Evolutionary conservation across 1,140 invertebrate species (phyloP).

Genomic region (Papilio helenus): DNA sequence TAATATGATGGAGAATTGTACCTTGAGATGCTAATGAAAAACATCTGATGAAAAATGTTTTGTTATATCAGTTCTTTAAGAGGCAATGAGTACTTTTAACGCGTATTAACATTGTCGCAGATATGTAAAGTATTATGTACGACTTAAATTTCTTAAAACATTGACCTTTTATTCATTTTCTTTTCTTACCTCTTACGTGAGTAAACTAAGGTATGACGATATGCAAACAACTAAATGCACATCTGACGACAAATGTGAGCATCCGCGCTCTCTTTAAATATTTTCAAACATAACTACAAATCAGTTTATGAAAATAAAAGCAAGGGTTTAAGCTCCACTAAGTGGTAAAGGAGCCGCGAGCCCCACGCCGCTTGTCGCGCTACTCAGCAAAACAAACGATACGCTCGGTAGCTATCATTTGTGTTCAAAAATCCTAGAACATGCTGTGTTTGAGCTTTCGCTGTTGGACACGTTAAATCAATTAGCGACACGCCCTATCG

Average conservation of each 20-base stretch:
- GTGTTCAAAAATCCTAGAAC: slow-evolving; percentile 14
- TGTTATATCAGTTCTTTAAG: background rate
- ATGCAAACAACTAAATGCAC: slow-evolving; percentile 17
- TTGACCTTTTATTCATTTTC: background rate
- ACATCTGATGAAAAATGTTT: background rate
- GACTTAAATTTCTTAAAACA: background rate
- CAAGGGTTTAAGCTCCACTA: slow-evolving; percentile 10
- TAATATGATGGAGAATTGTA: background rate
- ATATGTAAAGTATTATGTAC: too few species aligned
- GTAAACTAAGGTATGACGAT: slow-evolving; percentile 2
- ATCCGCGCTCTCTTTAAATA: slow-evolving; percentile 24
- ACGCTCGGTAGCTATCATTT: slow-evolving; percentile 36
- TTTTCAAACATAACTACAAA: slow-evolving; percentile 25
- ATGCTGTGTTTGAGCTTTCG: background rate
- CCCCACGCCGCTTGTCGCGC: slow-evolving; percentile 7
- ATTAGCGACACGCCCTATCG: background rate
- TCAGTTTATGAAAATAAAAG: slow-evolving; percentile 23
- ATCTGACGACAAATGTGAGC: slow-evolving; percentile 18
- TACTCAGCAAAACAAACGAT: slow-evolving; percentile 35
- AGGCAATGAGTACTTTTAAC: background rate
- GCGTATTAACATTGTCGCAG: too few species aligned
- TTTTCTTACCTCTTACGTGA: background rate
- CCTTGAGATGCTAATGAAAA: background rate
- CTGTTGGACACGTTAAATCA: slow-evolving; percentile 33
- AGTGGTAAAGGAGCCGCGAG: slow-evolving; percentile 27